Percentiles rank a stretch among this genome's conserved stretches.
Evolutionary conservation across 2,888 invertebrate species (phyloP).

Genomic region (Polyommatus iphigenia): DNA sequence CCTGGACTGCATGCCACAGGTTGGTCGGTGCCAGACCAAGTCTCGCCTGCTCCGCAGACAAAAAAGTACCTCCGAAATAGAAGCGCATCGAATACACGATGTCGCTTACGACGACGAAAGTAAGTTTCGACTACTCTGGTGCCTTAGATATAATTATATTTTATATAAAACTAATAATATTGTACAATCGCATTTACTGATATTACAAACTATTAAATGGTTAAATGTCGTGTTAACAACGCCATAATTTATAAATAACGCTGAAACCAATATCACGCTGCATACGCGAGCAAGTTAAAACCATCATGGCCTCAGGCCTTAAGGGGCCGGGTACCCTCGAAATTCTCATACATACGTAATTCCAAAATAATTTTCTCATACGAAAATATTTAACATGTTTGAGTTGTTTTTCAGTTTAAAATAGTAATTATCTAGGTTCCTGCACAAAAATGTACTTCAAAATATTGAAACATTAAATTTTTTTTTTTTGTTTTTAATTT

Average conservation of each 20-base stretch:
- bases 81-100: conserved; percentile 83
- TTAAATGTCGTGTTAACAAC: background rate
- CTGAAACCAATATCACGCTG: conserved; percentile 2
- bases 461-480: too few relatives aligned
- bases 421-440: too few relatives aligned
- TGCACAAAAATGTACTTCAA: too few relatives aligned
- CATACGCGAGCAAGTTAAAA: background rate
- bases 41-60: conserved; percentile 91
- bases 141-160: background rate
- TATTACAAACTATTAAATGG: background rate
- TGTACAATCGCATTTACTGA: background rate
- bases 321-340: too few relatives aligned
- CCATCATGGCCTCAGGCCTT: background rate
- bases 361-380: too few relatives aligned
- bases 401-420: too few relatives aligned
- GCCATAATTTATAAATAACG: background rate
- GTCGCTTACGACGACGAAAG: conserved; percentile 87
- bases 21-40: conserved; percentile 92
- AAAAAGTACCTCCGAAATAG: conserved; percentile 92
- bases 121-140: conserved; percentile 70
- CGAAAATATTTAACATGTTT: too few relatives aligned
- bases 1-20: conserved; percentile 91
- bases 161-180: background rate
- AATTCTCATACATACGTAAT: too few relatives aligned
- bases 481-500: too few relatives aligned